A percentile compares a stretch with the other conserved stretches of the same genome.
Conservation (phyloP, 1,140 invertebrate genomes). For the Drosophila ambigua region DNA sequence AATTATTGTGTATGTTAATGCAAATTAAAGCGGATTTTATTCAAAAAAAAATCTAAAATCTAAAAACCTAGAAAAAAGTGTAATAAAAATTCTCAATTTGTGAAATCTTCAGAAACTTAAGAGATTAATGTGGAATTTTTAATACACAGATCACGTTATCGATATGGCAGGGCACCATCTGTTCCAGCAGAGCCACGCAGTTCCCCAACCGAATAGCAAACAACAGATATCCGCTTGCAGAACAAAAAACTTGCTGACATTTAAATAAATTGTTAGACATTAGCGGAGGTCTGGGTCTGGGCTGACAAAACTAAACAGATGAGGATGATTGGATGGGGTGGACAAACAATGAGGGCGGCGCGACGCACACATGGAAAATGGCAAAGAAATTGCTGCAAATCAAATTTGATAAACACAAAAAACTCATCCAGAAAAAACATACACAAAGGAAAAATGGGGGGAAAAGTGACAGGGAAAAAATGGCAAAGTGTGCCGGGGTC, state of each 20-base stretch:
- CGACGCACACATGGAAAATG: conserved; percentile 71
- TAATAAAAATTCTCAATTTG: background rate
- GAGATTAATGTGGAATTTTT: background rate
- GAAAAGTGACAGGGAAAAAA: conserved; percentile 78
- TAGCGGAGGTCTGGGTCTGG: conserved; percentile 34
- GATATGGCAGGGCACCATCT: conserved; percentile 43
- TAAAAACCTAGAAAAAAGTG: background rate
- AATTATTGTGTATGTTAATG: background rate
- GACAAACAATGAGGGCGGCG: conserved; percentile 51
- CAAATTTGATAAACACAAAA: conserved; percentile 80
- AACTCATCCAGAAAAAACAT: conserved; percentile 35
- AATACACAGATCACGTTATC: conserved; percentile 34
- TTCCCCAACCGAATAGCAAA: conserved; percentile 25
- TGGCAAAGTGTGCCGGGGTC: conserved; percentile 75
- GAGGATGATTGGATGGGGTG: conserved; percentile 16
- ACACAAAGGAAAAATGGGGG: conserved; percentile 54
- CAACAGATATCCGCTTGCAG: conserved; percentile 6
- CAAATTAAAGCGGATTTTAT: no score
- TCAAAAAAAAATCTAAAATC: no score
- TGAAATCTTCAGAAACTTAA: background rate
- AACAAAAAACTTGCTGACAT: conserved; percentile 73
- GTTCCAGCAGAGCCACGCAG: conserved; percentile 17
- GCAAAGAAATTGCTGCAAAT: conserved; percentile 79
- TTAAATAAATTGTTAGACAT: conserved; percentile 78
- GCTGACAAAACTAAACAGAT: conserved; percentile 71